A percentile compares a stretch with the other conserved stretches of the same genome.
phyloP scores from a whole-genome alignment of 37 sponge, comb jelly and placozoan genomes.

The Agelas oroides region DNA sequence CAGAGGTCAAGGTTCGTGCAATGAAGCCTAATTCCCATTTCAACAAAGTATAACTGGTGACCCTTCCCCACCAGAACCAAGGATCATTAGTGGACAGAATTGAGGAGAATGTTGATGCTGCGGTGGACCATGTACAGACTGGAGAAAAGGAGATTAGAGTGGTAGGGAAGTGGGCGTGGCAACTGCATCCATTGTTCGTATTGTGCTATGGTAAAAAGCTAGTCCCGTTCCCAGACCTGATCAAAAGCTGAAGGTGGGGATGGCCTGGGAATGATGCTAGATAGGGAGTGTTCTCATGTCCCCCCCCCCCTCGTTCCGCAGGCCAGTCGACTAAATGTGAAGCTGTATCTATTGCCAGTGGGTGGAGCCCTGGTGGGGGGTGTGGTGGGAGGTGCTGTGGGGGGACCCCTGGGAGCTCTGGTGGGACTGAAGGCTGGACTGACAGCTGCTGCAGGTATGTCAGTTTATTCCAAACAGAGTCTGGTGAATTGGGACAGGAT shows the following conservation, averaged over 20 bases:
- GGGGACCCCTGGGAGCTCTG: constrained; percentile 78
- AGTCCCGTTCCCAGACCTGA: too few relatives aligned
- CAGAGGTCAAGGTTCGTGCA: constrained; percentile 10
- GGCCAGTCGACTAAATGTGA: constrained; percentile 36
- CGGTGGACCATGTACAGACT: not conserved
- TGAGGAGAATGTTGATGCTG: constrained; percentile 5
- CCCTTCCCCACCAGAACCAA: not conserved
- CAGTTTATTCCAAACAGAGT: not conserved
- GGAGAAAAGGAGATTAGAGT: constrained; percentile 2
- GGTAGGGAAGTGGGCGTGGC: too few relatives aligned
- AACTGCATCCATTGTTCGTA: too few relatives aligned
- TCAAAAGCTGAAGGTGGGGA: too few relatives aligned
- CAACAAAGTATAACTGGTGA: too few relatives aligned
- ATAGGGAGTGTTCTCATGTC: too few relatives aligned
- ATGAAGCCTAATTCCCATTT: too few relatives aligned
- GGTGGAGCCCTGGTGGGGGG: constrained; percentile 80
- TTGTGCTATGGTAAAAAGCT: too few relatives aligned
- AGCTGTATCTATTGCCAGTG: constrained; percentile 68
- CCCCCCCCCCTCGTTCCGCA: not conserved
- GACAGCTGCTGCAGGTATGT: constrained; percentile 41
- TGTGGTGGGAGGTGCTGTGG: constrained; percentile 70
- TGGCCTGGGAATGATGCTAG: too few relatives aligned
- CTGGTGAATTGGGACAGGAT: too few relatives aligned
- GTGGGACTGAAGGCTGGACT: constrained; percentile 64
- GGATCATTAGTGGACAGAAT: constrained; percentile 1